Conservation (phyloP, 2,888 invertebrate species). For the Leptinotarsa haldemani region DNA sequence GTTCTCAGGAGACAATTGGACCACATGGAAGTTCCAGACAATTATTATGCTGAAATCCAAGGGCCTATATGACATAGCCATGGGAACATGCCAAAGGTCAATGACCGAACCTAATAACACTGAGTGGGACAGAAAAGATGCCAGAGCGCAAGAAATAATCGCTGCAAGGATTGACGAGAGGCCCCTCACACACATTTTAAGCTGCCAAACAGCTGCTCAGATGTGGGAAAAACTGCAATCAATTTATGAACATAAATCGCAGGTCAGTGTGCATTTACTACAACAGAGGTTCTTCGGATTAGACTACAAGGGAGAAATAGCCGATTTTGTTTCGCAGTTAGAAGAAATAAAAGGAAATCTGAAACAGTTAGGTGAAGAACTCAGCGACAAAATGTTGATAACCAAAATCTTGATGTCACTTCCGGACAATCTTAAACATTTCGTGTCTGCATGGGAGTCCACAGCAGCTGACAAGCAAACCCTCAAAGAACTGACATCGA, state of each 20-base stretch:
- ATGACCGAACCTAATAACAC: not conserved
- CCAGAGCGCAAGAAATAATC: constrained; percentile 46
- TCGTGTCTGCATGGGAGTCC: constrained; percentile 44
- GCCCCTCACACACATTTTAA: constrained; percentile 45
- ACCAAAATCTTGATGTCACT: constrained; percentile 42
- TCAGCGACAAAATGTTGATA: constrained; percentile 42
- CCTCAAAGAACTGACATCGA: constrained; percentile 24
- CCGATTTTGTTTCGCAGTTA: constrained; percentile 31
- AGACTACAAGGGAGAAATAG: not conserved
- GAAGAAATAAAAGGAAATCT: constrained; percentile 43
- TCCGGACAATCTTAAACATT: constrained; percentile 43
- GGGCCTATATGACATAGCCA: constrained; percentile 37
- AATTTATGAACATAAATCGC: constrained; percentile 49
- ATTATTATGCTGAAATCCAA: constrained; percentile 40
- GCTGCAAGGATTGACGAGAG: constrained; percentile 47
- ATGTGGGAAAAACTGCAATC: constrained; percentile 48
- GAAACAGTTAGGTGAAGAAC: constrained; percentile 37
- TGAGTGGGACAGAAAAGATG: constrained; percentile 46
- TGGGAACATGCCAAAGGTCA: constrained; percentile 22
- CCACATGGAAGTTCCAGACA: constrained; percentile 40
- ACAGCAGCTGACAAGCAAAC: constrained; percentile 45
- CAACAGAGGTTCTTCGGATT: constrained; percentile 13
- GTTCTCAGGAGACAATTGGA: too few relatives aligned
- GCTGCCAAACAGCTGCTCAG: constrained; percentile 43
- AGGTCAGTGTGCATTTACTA: constrained; percentile 22